Evolutionary conservation across 2,888 invertebrate species (phyloP), one percentile per base, ranked within the genome.

Genomic region (Tinea semifulvella): DNA sequence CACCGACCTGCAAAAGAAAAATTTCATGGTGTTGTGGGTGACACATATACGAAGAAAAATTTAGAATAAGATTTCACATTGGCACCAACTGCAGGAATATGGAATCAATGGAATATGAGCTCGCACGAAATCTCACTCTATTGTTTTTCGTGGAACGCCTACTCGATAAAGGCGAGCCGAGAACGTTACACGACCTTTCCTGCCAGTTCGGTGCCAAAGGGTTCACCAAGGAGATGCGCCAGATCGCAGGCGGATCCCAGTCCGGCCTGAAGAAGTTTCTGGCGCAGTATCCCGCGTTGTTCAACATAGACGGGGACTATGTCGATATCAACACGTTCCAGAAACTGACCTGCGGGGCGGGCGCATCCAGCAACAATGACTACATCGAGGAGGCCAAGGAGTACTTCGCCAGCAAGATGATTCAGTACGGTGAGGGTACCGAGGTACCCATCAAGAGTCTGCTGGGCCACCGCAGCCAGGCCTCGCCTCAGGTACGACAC

Each of bases 191-290:
- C 79, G 98, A 99, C 83, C 86, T 99, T 57, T 96, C 96, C 68
- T 98, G 98, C 76, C 97, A 98, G 80, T 99, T 99, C 80, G 98
- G 98, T 61, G 97, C 98, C 56, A 96, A 97, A 75, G 98, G 96
- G 56, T 99, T 99, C 79, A 97, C 98, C 17, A 94, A 96, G 82
- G 98, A 98, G 83, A 98, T 98, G 98, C 85, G 96, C 57, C 95
- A 95, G 75, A 93, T 94, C 56, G 93, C 92, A 59, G 93, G 98
- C 54, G 96, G 96, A 57, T 96, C 96, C 56, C 97, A 98, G 77
- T 94, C 94, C 58, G 95, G 98, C 46, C 85, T 99, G 48, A 96
- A 95, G 75, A 98, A 98, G 77, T 99, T 99, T 81, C 86, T 99
- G 62, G 86, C 90, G 46, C 96, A 97, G 71, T 98, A 97, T 85